These are phyloP conservation scores for Sebastes schlegelii DNA, from an alignment of 2,113 vertebrate species.

Conservation along the genomic window DNA sequence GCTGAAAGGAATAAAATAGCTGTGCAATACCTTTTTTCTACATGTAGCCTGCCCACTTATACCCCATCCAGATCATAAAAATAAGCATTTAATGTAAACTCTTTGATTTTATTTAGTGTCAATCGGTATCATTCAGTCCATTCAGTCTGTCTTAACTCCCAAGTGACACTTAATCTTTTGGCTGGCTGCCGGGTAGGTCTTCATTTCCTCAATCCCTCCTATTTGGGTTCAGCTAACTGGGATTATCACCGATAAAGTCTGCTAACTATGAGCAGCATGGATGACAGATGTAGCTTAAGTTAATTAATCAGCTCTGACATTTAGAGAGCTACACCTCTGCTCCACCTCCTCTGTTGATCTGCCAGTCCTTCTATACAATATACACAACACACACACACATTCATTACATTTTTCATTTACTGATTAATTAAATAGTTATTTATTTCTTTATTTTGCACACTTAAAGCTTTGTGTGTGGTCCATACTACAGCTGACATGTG, in stretches of 20 bases:
- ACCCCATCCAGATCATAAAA: not conserved
- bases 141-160: constrained; percentile 19
- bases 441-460: not conserved
- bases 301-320: constrained; percentile 65
- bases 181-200: constrained; percentile 27
- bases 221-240: constrained; percentile 49
- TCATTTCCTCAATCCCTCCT: constrained; percentile 44
- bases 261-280: constrained; percentile 58
- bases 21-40: not conserved
- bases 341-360: constrained; percentile 15
- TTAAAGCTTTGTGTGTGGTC: not conserved
- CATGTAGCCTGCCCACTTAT: not conserved
- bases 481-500: not conserved
- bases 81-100: not conserved
- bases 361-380: not conserved
- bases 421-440: constrained; percentile 16
- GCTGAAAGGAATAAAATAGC: not conserved
- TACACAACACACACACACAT: not conserved
- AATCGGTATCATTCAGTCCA: constrained; percentile 1
- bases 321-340: constrained; percentile 48
- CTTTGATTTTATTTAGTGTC: not conserved
- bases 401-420: not conserved
- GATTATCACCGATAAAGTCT: constrained; percentile 53
- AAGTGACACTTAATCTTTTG: constrained; percentile 53
- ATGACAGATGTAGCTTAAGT: constrained; percentile 61